Conservation (phyloP, 2,797 vertebrate genomes). For the Macroramphosus scolopax region DNA sequence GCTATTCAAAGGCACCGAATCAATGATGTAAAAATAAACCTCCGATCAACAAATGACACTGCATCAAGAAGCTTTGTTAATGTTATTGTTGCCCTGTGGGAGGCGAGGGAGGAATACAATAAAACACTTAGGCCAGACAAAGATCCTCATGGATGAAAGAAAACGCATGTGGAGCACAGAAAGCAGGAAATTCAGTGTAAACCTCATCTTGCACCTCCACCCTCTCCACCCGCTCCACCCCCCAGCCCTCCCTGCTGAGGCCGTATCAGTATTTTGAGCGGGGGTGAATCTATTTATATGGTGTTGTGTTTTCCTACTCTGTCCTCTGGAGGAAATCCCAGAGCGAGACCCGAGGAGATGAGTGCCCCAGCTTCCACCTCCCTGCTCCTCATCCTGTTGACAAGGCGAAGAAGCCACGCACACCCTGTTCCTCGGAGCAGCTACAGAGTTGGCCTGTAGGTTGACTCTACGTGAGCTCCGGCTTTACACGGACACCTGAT, state of each 20-base stretch:
- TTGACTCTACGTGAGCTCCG: slow-evolving; percentile 28
- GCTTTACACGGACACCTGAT: slow-evolving; percentile 50
- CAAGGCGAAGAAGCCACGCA: slow-evolving; percentile 44
- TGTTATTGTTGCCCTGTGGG: slow-evolving; percentile 41
- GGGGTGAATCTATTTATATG: slow-evolving; percentile 67
- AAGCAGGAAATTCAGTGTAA: slow-evolving; percentile 56
- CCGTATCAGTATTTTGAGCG: slow-evolving; percentile 50
- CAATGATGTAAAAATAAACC: slow-evolving; percentile 30
- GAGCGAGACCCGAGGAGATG: slow-evolving; percentile 50
- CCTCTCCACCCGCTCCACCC: too few species aligned
- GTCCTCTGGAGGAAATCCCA: slow-evolving; percentile 69
- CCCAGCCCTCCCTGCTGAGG: slow-evolving; percentile 17
- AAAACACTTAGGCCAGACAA: slow-evolving; percentile 47
- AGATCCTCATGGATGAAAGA: slow-evolving; percentile 47
- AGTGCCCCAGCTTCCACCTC: slow-evolving; percentile 54
- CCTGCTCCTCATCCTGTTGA: slow-evolving; percentile 70
- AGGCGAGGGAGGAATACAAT: slow-evolving; percentile 36
- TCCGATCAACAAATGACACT: slow-evolving; percentile 41
- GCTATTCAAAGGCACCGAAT: slow-evolving; percentile 15
- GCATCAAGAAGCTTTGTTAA: slow-evolving; percentile 44
- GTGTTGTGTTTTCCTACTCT: slow-evolving; percentile 58
- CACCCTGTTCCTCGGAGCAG: slow-evolving; percentile 40
- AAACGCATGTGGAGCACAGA: slow-evolving; percentile 36
- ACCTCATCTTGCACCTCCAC: slow-evolving; percentile 22
- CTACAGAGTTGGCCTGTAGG: background rate